Base-by-base conservation (phyloP, 2,113 vertebrate genomes). In the Leptosomus discolor region DNA sequence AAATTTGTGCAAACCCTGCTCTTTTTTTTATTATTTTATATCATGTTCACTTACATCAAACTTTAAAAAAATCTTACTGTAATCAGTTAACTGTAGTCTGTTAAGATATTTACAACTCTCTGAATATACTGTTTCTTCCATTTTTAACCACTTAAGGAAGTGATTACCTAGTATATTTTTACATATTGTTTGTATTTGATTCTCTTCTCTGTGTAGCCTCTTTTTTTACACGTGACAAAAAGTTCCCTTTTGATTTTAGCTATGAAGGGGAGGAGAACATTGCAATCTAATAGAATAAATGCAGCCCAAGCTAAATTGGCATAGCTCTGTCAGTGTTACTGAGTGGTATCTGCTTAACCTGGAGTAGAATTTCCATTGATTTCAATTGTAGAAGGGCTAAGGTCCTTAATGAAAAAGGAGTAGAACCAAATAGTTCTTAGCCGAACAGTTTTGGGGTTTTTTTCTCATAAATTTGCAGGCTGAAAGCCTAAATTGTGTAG, bases 371-470 rank as follows among this genome's bases (percentile, higher is more conserved):
- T 94, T 93, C 85, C 82, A 94, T 95, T 94, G n/a, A 95, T 96
- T 93, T 96, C 94, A 95, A 85, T 43, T 95, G 92, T 90, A 90
- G 58, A 85, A 96, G 60, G 63, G 75, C 92, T 90, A 90, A 95
- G 78, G 90, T 90, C 90, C 88, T 92, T 95, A 97, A 96, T 94
- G 78, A 65, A 95, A 93, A 95, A 93, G 48, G 32, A 88, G 75
- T 61, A 54, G 79, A 94, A 90, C 13, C 41, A 92, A 94, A 93
- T 80, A 92, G 70, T 65, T 79, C 74, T 92, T 57, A 92, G 70
- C 54, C 20, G 8, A 94, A 88, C 34, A 61, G n/a, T 82, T 93
- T 69, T 16, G 8, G 23, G 34, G 1, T n/a, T 61, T 81, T 85
- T 54, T 57, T 36, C 70, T 91, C 78, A 79, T 88, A 93, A 96